phyloP scores from a whole-genome alignment of 2,113 vertebrate species.

The Rattus norvegicus region DNA sequence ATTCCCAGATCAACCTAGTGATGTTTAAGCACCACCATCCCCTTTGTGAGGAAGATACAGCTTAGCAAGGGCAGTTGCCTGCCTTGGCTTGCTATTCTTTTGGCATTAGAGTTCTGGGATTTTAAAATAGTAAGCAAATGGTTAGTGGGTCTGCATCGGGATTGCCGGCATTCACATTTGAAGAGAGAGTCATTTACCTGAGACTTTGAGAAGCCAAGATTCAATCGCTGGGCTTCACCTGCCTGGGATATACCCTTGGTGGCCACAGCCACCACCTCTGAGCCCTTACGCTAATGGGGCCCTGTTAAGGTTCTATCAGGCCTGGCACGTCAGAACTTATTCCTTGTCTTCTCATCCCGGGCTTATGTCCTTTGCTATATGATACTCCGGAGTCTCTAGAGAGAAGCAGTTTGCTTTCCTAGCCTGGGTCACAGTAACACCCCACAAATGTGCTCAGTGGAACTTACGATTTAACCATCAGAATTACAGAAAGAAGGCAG shows the following conservation, averaged over 20 bases:
- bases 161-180: background rate
- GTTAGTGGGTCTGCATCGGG: background rate
- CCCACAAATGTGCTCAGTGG: background rate
- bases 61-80: background rate
- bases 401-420: background rate
- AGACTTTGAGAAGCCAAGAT: background rate
- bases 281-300: accelerated
- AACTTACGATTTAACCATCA: background rate
- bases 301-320: background rate
- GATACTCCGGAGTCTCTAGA: background rate
- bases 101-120: background rate
- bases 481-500: background rate
- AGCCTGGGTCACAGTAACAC: background rate
- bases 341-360: background rate
- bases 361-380: background rate
- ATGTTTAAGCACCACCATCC: background rate
- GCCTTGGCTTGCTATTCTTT: background rate
- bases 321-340: no score
- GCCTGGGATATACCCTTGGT: background rate
- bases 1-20: background rate
- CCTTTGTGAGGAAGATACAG: background rate
- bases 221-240: background rate
- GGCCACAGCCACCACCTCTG: background rate
- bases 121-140: background rate
- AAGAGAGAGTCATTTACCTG: background rate